A percentile compares a stretch with the other conserved stretches of the same genome.
phyloP scores from a whole-genome alignment of 1,140 invertebrate genomes.

The Aleiodes sp. region DNA sequence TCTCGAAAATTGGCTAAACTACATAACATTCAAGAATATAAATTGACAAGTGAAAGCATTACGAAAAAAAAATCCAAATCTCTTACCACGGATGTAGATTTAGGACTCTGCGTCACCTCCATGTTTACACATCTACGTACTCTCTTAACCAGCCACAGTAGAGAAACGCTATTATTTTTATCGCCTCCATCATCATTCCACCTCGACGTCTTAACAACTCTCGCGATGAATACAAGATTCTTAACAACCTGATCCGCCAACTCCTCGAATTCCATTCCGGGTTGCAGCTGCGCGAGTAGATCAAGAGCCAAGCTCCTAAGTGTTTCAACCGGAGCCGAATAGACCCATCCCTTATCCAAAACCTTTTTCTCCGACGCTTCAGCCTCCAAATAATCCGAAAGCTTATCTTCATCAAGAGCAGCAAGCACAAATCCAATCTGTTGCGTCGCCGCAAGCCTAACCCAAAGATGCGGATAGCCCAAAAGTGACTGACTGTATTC shows the following conservation, averaged over 20 bases:
- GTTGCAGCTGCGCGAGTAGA: conserved; percentile 77
- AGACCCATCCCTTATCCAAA: conserved; percentile 68
- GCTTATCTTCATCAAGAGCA: conserved; percentile 70
- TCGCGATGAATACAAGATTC: conserved; percentile 76
- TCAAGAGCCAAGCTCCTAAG: conserved; percentile 77
- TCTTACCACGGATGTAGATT: conserved; percentile 69
- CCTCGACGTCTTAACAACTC: conserved; percentile 68
- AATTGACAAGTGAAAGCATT: neutral
- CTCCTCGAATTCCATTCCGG: conserved; percentile 67
- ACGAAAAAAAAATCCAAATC: conserved; percentile 23
- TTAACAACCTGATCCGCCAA: conserved; percentile 77
- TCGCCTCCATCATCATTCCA: conserved; percentile 38
- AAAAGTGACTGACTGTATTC: conserved; percentile 67
- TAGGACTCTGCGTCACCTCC: conserved; percentile 74
- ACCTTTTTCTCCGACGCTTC: neutral
- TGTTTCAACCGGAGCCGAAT: conserved; percentile 68
- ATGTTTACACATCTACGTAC: conserved; percentile 75
- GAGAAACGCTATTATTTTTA: conserved; percentile 59
- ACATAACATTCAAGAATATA: neutral
- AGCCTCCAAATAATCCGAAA: conserved; percentile 61
- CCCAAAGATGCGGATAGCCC: conserved; percentile 75
- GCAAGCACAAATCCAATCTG: conserved; percentile 78
- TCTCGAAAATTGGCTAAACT: neutral
- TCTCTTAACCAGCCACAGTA: conserved; percentile 76
- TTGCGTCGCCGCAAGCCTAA: conserved; percentile 78